Evolutionary conservation across 2,797 vertebrate species (phyloP).

Genomic region (Triplophysa bombifrons): DNA sequence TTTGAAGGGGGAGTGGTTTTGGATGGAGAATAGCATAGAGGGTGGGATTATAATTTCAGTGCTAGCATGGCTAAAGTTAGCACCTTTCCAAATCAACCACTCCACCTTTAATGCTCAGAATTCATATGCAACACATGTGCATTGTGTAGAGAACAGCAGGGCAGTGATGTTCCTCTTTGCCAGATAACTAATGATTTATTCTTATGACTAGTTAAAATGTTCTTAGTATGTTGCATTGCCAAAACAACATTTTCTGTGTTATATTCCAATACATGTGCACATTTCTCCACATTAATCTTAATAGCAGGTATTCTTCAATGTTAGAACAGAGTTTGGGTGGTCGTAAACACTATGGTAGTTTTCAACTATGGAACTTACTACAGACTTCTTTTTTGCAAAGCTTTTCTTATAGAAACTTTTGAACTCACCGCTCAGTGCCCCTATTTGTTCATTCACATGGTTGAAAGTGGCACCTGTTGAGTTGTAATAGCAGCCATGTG

Average conservation of each 20-base stretch:
- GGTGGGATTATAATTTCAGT: no score
- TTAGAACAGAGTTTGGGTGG: slow-evolving; percentile 20
- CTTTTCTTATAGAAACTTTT: slow-evolving; percentile 50
- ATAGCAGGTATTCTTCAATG: no score
- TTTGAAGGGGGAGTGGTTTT: no score
- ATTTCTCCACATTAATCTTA: background rate
- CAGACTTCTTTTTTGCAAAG: slow-evolving; percentile 36
- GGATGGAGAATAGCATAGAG: no score
- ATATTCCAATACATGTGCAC: background rate
- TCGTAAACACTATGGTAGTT: background rate
- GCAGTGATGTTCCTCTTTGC: slow-evolving; percentile 4
- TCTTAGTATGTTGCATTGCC: background rate
- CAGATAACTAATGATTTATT: slow-evolving; percentile 4
- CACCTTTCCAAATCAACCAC: no score
- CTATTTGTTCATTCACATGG: slow-evolving; percentile 52
- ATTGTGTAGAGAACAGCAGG: background rate
- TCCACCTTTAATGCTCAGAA: background rate
- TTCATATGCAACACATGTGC: slow-evolving; percentile 41
- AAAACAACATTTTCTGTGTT: background rate
- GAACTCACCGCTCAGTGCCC: slow-evolving; percentile 37
- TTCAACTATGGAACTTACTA: slow-evolving; percentile 35
- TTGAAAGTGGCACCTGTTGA: slow-evolving; percentile 50
- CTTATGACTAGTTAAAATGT: background rate
- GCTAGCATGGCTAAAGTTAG: no score
- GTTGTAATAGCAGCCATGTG: slow-evolving; percentile 63